These are phyloP conservation scores for Cervus canadensis DNA, from an alignment of 2,113 vertebrate species.

Conservation along the genomic window DNA sequence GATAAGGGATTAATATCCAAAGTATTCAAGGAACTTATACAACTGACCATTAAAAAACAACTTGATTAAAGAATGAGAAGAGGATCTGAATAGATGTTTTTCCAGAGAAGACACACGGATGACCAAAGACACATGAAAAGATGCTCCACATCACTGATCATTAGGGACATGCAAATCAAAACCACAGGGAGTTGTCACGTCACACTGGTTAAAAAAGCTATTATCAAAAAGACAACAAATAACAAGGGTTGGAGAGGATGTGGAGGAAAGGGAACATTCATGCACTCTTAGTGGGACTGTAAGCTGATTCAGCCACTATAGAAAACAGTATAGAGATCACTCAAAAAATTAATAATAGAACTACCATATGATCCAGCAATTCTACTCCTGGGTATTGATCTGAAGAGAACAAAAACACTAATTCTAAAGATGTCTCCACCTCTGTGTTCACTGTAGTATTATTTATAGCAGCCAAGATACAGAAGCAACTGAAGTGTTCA, in stretches of 20 bases:
- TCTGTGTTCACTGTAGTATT: not conserved
- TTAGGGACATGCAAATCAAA: not conserved
- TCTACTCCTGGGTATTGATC: not conserved
- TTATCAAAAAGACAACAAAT: not conserved
- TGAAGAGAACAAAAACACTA: not conserved
- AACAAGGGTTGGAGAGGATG: not conserved
- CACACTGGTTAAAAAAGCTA: not conserved
- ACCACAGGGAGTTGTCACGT: not conserved
- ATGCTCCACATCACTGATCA: not conserved
- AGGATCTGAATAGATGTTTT: not conserved
- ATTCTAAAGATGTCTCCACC: not conserved
- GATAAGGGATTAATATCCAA: not conserved
- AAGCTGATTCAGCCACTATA: not conserved
- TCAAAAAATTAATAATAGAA: not conserved
- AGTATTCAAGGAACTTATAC: not conserved
- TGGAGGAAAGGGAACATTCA: not conserved
- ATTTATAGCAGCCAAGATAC: not conserved
- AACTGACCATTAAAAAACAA: not conserved
- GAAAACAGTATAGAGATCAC: not conserved
- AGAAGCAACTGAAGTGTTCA: not conserved
- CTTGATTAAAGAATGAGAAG: not conserved
- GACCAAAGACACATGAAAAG: not conserved
- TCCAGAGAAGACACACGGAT: not conserved
- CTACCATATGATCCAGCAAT: not conserved
- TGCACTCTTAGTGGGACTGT: not conserved